These are phyloP conservation scores for Grammomys surdaster DNA, from an alignment of 2,113 vertebrate genomes.

Conservation along the genomic window DNA sequence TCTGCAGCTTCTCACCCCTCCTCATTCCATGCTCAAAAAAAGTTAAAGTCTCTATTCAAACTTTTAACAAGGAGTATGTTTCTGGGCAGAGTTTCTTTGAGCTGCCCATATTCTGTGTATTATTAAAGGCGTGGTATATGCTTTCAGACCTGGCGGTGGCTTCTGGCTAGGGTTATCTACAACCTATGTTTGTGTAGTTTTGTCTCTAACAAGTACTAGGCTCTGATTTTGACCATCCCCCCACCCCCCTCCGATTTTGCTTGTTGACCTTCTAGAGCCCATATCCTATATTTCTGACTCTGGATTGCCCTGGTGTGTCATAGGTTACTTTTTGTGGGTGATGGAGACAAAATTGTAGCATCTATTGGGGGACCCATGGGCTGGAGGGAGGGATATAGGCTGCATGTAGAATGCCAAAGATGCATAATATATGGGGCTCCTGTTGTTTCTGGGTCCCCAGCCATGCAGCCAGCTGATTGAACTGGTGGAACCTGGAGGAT, in stretches of 20 bases:
- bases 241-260: neutral
- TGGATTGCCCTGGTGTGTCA: neutral
- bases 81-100: neutral
- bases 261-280: neutral
- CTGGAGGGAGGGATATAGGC: neutral
- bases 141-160: neutral
- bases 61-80: neutral
- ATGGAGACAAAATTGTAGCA: neutral
- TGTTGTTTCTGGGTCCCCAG: neutral
- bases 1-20: conserved; percentile 6
- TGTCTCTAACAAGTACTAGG: neutral
- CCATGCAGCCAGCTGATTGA: neutral
- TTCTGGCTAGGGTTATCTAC: neutral
- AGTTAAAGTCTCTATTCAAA: neutral
- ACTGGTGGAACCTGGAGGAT: neutral
- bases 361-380: neutral
- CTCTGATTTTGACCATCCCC: neutral
- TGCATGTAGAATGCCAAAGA: neutral
- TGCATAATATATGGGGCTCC: neutral
- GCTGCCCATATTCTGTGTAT: neutral
- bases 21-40: neutral
- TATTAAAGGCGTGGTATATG: neutral
- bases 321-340: neutral
- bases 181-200: conserved; percentile 18
- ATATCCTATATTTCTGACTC: neutral